A percentile compares a stretch with the other conserved stretches of the same genome.
These are phyloP conservation scores for Bimastos eiseni DNA, from an alignment of 2,888 invertebrate genomes.

Conservation along the genomic window DNA sequence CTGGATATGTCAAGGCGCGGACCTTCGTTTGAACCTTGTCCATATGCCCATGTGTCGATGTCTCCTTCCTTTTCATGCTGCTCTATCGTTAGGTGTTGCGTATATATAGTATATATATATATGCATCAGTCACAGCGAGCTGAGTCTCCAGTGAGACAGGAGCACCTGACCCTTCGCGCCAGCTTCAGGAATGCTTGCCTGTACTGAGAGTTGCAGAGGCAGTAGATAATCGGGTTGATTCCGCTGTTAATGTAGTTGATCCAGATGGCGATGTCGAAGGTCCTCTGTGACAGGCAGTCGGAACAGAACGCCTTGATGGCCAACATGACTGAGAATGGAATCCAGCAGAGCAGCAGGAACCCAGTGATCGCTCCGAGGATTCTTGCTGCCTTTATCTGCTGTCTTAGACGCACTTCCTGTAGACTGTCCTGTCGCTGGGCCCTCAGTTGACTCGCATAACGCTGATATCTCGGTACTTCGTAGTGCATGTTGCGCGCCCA, in stretches of 20 bases:
- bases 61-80: neutral
- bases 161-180: neutral
- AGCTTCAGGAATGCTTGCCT: constrained; percentile 33
- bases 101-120: too few species aligned
- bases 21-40: too few species aligned
- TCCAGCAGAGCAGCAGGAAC: constrained; percentile 51
- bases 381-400: constrained; percentile 49
- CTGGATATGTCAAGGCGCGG: too few species aligned
- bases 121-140: neutral
- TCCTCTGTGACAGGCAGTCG: constrained; percentile 43
- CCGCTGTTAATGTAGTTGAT: constrained; percentile 50
- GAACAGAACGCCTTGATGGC: constrained; percentile 48
- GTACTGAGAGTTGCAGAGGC: constrained; percentile 47
- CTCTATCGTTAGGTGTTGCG: neutral
- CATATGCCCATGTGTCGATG: too few species aligned
- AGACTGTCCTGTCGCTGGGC: constrained; percentile 37
- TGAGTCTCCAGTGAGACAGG: neutral
- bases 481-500: constrained; percentile 21
- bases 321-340: constrained; percentile 51
- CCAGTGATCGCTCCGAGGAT: constrained; percentile 49
- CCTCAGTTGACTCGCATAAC: constrained; percentile 37
- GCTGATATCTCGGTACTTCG: constrained; percentile 18
- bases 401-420: constrained; percentile 38
- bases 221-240: constrained; percentile 51
- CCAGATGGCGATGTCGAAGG: constrained; percentile 48